phyloP scores from a whole-genome alignment of 2,888 invertebrate genomes.

The Pecten maximus region DNA sequence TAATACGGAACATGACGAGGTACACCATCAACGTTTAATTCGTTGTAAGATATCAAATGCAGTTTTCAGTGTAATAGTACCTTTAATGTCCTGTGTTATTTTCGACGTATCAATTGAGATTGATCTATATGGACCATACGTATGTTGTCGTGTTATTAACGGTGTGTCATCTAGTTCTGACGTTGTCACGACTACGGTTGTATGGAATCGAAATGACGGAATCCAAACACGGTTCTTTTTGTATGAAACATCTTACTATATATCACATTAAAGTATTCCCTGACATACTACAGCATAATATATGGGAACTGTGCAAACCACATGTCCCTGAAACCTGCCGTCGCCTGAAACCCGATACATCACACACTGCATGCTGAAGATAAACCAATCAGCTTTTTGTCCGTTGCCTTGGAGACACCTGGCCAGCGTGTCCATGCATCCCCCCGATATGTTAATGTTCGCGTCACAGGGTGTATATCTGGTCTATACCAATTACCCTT shows the following conservation, averaged over 20 bases:
- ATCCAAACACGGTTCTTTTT: not conserved
- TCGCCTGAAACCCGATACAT: constrained; percentile 4
- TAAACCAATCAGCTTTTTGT: not conserved
- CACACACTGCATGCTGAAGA: not conserved
- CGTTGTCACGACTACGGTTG: not conserved
- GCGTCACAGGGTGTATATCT: not conserved
- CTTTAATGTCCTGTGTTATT: not conserved
- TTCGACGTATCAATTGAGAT: not conserved
- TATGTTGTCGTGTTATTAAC: not conserved
- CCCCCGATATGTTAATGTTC: not conserved
- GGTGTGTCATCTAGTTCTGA: not conserved
- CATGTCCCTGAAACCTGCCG: not conserved
- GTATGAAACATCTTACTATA: not conserved
- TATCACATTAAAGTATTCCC: not conserved
- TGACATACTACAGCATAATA: not conserved
- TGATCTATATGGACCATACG: not conserved
- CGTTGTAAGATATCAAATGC: not conserved
- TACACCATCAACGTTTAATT: not conserved
- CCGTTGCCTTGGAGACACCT: not conserved
- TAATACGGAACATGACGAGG: not conserved
- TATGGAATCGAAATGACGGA: not conserved
- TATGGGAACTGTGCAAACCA: not conserved
- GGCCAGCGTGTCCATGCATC: not conserved
- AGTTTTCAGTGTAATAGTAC: not conserved
- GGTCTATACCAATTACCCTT: not conserved